Evolutionary conservation across 2,113 vertebrate genomes (phyloP), one percentile per base, ranked within the genome.

Genomic region (Hydrolagus affinis): DNA sequence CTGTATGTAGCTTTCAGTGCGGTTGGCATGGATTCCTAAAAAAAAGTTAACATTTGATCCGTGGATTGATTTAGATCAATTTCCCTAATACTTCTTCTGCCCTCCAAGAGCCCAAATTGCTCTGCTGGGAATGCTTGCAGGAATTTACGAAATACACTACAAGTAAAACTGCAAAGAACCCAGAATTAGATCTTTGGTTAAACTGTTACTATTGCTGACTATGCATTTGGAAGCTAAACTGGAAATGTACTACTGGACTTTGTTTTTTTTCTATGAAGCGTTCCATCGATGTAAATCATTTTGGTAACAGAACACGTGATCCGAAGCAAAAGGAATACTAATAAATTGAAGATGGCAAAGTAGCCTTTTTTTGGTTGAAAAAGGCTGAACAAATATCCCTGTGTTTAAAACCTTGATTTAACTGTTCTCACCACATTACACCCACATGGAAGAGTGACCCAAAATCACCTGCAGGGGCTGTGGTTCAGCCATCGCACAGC

Each of bases 131-230:
- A 30, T 66, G 62, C 30, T 28, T 62, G 76, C n/a, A 62, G n/a
- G 11, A 12, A 60, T 78, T 11, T 83, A 66, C 9, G 28, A 66
- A 68, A 83, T 32, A 17, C 60, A 66, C 66, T 64, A 19, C 25
- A 28, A 32, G 62, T n/a, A 83, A 83, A 83, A 83, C 59, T 66
- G 14, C 8, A 64, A 68, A 32, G 32, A 62, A 60, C 64, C 62
- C 78, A 83, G 78, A 83, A 66, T 66, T 83, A 66, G 60, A 66
- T 83, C 78, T 83, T 83, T 83, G 62, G 78, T 83, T 83, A 83
- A 83, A 83, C 23, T 62, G 62, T 66, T 83, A 83, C 62, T 68
- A 32, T 66, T 83, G 78, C 78, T 62, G 66, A 83, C 78, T 32
- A 83, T 15, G 23, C 25, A 83, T 28, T 30, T 62, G 66, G 78